phyloP scores from a whole-genome alignment of 1,140 invertebrate genomes.

The Metopolophium dirhodum region DNA sequence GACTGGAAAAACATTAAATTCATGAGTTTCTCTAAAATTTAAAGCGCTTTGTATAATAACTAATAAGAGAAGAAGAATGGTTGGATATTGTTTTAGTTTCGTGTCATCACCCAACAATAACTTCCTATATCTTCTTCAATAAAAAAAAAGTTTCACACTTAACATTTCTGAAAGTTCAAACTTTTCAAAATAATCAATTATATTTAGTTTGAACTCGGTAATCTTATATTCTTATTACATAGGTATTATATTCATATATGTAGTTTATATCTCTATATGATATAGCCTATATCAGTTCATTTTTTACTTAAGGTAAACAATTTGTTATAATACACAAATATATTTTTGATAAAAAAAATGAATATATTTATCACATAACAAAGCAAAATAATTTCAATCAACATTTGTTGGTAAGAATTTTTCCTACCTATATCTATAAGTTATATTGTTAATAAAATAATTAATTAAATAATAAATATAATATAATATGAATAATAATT shows the following conservation, averaged over 20 bases:
- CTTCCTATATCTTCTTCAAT: neutral
- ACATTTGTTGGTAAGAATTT: too few species aligned
- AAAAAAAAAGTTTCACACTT: neutral
- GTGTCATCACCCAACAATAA: neutral
- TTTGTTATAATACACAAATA: neutral
- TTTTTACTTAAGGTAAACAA: neutral
- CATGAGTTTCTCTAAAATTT: constrained; percentile 22
- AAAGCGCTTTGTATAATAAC: neutral
- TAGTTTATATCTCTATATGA: neutral
- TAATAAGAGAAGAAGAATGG: neutral
- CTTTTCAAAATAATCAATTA: neutral
- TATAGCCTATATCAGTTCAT: neutral
- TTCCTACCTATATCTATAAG: too few species aligned
- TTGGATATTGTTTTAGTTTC: constrained; percentile 3
- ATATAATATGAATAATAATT: neutral
- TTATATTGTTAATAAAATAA: neutral
- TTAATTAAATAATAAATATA: neutral
- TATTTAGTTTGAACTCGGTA: neutral
- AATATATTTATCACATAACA: too few species aligned
- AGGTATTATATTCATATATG: neutral
- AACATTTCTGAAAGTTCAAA: neutral
- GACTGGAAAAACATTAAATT: constrained; percentile 1
- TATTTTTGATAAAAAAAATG: too few species aligned
- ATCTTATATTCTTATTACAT: neutral
- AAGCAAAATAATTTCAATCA: too few species aligned